A percentile compares a stretch with the other conserved stretches of the same genome.
These are phyloP conservation scores for Gyrodactylus bullatarudis DNA, from an alignment of 1,140 invertebrate genomes.

Conservation along the genomic window DNA sequence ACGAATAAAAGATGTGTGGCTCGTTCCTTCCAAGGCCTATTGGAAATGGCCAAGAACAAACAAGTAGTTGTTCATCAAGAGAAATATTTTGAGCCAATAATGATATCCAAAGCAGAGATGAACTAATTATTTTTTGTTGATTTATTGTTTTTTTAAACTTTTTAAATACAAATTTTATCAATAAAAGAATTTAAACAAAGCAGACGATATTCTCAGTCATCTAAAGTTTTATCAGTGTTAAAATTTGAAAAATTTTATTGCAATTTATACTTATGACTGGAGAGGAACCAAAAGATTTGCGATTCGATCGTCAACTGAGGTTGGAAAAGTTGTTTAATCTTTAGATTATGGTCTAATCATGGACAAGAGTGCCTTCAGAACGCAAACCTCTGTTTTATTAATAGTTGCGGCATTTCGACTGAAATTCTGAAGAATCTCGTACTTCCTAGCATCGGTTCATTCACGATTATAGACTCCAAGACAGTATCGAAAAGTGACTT, in stretches of 20 bases:
- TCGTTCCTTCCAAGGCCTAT: neutral
- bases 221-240: neutral
- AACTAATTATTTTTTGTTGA: too few relatives aligned
- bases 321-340: neutral
- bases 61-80: neutral
- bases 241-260: neutral
- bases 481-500: constrained; percentile 43
- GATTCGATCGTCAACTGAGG: neutral
- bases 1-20: neutral
- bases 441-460: constrained; percentile 65
- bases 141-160: too few relatives aligned
- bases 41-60: neutral
- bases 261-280: neutral
- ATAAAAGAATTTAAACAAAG: too few relatives aligned
- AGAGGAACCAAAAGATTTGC: neutral
- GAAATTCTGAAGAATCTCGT: constrained; percentile 74
- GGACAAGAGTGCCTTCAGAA: constrained; percentile 53
- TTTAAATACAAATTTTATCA: too few relatives aligned
- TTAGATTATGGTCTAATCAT: constrained; percentile 71
- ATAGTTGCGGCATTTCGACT: constrained; percentile 62
- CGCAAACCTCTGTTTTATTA: constrained; percentile 61
- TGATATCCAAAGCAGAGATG: too few relatives aligned
- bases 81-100: neutral
- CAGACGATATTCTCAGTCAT: too few relatives aligned
- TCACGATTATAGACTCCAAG: constrained; percentile 66